phyloP scores from a whole-genome alignment of 2,888 invertebrate genomes.

The Tiliacea citrago region DNA sequence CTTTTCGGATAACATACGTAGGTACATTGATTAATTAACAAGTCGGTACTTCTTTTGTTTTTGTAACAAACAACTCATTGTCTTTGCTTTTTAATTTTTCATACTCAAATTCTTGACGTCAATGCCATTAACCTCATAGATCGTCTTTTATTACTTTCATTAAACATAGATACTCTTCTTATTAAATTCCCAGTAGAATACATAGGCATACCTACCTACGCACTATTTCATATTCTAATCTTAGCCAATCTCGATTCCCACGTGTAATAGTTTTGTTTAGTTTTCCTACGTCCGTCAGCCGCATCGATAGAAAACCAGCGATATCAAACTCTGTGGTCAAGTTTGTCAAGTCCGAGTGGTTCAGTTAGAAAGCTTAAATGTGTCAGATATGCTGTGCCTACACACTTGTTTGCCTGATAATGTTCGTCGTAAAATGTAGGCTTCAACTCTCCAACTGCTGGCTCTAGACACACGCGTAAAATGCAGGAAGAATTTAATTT shows the following conservation, averaged over 20 bases:
- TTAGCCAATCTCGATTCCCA: constrained; percentile 15
- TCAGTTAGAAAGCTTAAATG: constrained; percentile 66
- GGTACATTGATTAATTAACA: not conserved
- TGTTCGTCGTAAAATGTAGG: constrained; percentile 58
- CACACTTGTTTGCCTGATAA: constrained; percentile 59
- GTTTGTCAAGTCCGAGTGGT: constrained; percentile 60
- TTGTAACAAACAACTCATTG: not conserved
- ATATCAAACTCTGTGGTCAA: constrained; percentile 56
- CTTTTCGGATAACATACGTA: not conserved
- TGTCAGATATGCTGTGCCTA: constrained; percentile 59
- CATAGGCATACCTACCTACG: not conserved
- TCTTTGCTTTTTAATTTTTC: not conserved
- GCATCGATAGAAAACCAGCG: constrained; percentile 58
- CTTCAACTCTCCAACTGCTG: constrained; percentile 33
- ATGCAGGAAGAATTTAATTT: constrained; percentile 48
- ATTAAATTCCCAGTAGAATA: not conserved
- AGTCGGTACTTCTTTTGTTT: not conserved
- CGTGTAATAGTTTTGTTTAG: constrained; percentile 33
- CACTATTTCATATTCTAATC: not conserved
- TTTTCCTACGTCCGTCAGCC: constrained; percentile 16
- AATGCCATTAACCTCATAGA: not conserved
- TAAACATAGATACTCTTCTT: not conserved
- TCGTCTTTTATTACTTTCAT: not conserved
- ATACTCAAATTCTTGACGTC: not conserved
- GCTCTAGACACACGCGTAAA: constrained; percentile 34